A percentile compares a stretch with the other conserved stretches of the same genome.
Evolutionary conservation across 2,888 invertebrate species (phyloP).

Genomic region (Erebia aethiops): DNA sequence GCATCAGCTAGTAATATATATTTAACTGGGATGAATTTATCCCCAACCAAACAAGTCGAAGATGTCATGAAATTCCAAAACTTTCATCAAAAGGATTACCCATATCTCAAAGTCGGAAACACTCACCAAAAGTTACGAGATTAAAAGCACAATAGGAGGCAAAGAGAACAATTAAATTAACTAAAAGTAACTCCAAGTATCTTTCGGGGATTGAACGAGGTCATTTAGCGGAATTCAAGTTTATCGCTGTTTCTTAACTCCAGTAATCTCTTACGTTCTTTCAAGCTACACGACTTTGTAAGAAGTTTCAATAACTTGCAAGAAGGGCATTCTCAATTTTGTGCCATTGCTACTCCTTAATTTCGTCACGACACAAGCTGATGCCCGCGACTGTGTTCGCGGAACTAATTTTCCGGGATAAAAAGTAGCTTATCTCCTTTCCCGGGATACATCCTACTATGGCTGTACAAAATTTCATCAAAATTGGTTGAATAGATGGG

Average conservation of each 20-base stretch:
- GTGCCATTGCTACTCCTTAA: no score
- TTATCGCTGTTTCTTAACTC: slow-evolving; percentile 5
- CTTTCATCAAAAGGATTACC: neutral
- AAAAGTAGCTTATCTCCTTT: no score
- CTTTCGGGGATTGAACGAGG: slow-evolving; percentile 11
- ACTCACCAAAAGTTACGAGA: slow-evolving; percentile 16
- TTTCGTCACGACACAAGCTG: no score
- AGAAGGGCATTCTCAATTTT: neutral
- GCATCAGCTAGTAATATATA: no score
- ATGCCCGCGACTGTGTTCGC: no score
- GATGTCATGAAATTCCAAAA: neutral
- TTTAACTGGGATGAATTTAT: neutral
- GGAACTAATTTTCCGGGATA: no score
- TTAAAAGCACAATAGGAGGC: slow-evolving; percentile 21
- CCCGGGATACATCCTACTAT: no score
- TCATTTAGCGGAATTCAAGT: slow-evolving; percentile 9
- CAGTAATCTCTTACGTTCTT: slow-evolving; percentile 7
- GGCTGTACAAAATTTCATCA: no score
- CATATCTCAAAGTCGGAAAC: slow-evolving; percentile 18
- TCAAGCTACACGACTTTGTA: neutral
- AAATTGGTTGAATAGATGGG: no score
- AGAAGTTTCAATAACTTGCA: neutral
- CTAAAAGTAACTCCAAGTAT: slow-evolving; percentile 13
- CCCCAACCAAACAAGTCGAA: neutral
- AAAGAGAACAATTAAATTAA: slow-evolving; percentile 26